Evolutionary conservation across 2,113 vertebrate genomes (phyloP).

Genomic region (Irena cyanogastra): DNA sequence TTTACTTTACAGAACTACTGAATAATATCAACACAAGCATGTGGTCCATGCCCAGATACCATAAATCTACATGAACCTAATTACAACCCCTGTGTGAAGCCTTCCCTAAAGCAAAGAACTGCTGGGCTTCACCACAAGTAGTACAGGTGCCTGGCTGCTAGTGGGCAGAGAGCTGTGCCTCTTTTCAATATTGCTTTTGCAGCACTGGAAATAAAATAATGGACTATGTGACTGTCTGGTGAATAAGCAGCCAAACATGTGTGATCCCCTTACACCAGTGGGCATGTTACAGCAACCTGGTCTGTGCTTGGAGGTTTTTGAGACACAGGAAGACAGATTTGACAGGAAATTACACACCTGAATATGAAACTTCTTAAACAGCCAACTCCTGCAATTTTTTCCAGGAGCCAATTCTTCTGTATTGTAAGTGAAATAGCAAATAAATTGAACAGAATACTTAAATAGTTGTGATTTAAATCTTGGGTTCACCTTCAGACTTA

Average conservation of each 20-base stretch:
- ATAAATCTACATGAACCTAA: neutral
- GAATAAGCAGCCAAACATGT: neutral
- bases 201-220: neutral
- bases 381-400: neutral
- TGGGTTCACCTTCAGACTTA: neutral
- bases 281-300: neutral
- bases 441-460: neutral
- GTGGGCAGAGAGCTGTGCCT: neutral
- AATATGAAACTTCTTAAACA: neutral
- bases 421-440: neutral
- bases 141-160: neutral
- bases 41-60: neutral
- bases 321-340: neutral
- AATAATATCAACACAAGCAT: neutral
- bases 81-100: neutral
- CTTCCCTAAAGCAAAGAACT: neutral
- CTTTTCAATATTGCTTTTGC: neutral
- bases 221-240: neutral
- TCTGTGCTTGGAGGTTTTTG: neutral
- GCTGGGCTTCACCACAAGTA: neutral
- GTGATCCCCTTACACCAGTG: neutral
- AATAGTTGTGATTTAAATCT: neutral
- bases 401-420: neutral
- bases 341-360: neutral
- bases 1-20: neutral